Evolutionary conservation across 2,113 vertebrate species (phyloP), one percentile per base, ranked within the genome.

Genomic region (Cricetomys ansorgei): DNA sequence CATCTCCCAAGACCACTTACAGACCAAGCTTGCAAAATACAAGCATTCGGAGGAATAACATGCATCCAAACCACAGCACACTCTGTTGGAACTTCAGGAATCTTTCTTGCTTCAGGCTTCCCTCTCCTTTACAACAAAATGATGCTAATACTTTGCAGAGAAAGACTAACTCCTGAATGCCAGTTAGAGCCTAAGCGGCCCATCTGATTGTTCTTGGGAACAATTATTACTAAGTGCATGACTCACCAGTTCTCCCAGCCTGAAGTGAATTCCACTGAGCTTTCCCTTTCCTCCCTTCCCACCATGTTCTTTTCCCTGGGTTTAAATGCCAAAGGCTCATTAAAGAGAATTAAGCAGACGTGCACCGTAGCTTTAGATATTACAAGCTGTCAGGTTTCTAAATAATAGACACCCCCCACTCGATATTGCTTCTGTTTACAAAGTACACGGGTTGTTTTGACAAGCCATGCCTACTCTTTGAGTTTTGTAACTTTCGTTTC

Each of bases 401-500:
- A 79, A 94, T 67, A 91, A 43, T 92, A 62, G 88, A 23, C 64
- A 89, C 9, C 77, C 7, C 86, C 53, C 6, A 75, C 23, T 25
- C 29, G 53, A 31, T 15, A 31, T 50, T 88, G 73, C 62, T 75
- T 91, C 37, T 1, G 27, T 75, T 64, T 86, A 59, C 21, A 72
- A 85, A 80, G 69, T n/a, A 88, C n/a, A 45, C 21, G 73, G 84
- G 21, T 25, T 96, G 21, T 96, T 96, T 91, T 73, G 59, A 80
- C 89, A 94, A 90, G 87, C 27, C 75, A 77, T 72, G 50, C 12
- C 81, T 19, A 65, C 25, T 80, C 45, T 65, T 34, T 75, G 29
- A 88, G 84, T 89, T 88, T 92, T 90, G n/a, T 70, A 93, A 80
- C 21, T 75, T 93, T 80, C 96, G 67, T 53, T 91, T 70, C 43